A percentile compares a stretch with the other conserved stretches of the same genome.
Evolutionary conservation across 2,113 vertebrate species (phyloP).

Genomic region (Bungarus multicinctus): DNA sequence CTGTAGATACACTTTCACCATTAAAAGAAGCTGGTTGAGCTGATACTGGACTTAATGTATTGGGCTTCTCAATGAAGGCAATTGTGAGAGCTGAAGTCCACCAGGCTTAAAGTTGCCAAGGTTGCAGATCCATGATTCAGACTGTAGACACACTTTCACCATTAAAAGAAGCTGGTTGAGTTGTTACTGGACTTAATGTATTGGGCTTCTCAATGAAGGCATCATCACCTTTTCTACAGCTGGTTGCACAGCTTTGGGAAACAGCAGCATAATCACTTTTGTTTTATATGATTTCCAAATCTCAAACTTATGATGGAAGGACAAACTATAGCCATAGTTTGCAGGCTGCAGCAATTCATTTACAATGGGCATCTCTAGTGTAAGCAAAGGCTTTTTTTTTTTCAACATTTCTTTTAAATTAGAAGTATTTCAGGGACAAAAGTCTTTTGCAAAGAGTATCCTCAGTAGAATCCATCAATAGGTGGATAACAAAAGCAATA

Average conservation of each 20-base stretch:
- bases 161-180: background rate
- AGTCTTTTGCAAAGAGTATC: background rate
- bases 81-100: no score
- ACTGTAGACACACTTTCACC: background rate
- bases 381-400: background rate
- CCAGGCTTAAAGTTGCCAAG: no score
- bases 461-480: background rate
- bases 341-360: background rate
- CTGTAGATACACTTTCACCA: background rate
- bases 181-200: background rate
- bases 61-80: background rate
- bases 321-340: background rate
- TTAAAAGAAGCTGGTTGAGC: background rate
- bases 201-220: background rate
- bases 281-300: background rate
- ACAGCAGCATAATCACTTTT: background rate
- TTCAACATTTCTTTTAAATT: background rate
- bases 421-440: background rate
- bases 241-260: background rate
- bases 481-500: background rate
- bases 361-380: background rate
- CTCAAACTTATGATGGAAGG: background rate
- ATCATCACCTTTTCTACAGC: background rate
- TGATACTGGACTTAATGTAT: background rate
- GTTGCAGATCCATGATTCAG: no score